Conservation (phyloP, 1,140 invertebrate genomes). For the Aphaenogaster floridana region DNA sequence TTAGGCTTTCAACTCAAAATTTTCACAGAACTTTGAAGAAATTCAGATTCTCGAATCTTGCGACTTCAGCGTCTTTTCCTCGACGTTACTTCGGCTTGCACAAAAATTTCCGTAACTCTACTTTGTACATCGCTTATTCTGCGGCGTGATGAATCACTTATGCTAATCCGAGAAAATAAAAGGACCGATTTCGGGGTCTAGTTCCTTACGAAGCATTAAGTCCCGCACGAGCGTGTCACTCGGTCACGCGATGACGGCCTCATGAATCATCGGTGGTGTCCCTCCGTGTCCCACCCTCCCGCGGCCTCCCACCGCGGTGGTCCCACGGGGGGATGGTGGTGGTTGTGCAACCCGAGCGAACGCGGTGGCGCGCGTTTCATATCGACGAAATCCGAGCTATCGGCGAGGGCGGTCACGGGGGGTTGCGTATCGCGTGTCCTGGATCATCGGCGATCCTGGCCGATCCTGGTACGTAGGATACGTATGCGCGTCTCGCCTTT, state of each 20-base stretch:
- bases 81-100: not conserved
- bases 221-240: constrained; percentile 52
- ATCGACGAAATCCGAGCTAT: constrained; percentile 64
- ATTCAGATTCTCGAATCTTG: not conserved
- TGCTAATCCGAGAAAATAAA: constrained; percentile 40
- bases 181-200: constrained; percentile 4
- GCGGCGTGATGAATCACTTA: constrained; percentile 48
- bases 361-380: constrained; percentile 44
- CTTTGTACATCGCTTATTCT: not conserved
- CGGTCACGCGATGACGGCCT: constrained; percentile 61
- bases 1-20: not conserved
- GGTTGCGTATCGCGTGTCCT: constrained; percentile 55
- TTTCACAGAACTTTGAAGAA: not conserved
- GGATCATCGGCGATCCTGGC: constrained; percentile 49
- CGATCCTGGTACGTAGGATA: constrained; percentile 45
- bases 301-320: not conserved
- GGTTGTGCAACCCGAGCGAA: constrained; percentile 44
- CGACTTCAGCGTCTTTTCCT: not conserved
- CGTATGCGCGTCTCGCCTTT: constrained; percentile 40
- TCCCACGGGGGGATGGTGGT: not conserved
- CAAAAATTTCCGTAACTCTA: not conserved
- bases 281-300: not conserved
- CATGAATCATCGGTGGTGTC: constrained; percentile 63
- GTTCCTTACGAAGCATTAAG: constrained; percentile 29
- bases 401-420: constrained; percentile 10